Conservation (phyloP, 2,113 vertebrate species). For the Phrynosoma blainvillii region DNA sequence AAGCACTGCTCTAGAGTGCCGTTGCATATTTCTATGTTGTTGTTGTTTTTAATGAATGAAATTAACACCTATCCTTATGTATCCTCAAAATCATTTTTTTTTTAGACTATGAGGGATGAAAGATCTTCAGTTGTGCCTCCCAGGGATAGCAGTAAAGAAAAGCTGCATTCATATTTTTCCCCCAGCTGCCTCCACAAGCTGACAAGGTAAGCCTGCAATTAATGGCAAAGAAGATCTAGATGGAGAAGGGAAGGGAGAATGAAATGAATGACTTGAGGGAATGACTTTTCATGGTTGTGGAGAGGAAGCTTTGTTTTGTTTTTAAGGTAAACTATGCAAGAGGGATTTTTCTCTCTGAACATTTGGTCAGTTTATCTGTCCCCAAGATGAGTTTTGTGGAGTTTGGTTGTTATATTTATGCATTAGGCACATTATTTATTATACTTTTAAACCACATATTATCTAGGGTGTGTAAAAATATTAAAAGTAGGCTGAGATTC, state of each 20-base stretch:
- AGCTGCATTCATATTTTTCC: background rate
- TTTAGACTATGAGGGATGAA: conserved; percentile 45
- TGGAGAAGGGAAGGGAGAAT: background rate
- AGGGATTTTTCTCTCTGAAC: background rate
- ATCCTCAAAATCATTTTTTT: conserved; percentile 40
- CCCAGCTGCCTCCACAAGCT: background rate
- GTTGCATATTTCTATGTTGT: background rate
- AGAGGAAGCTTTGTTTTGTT: background rate
- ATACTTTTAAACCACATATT: too few species aligned
- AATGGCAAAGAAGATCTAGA: background rate
- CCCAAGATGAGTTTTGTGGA: too few species aligned
- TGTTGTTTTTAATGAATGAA: conserved; percentile 20
- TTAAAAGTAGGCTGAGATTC: too few species aligned
- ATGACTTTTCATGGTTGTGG: background rate
- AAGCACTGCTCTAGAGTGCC: conserved; percentile 7
- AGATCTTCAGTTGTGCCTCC: background rate
- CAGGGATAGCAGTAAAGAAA: conserved; percentile 4
- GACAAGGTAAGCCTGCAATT: background rate
- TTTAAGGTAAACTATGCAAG: background rate
- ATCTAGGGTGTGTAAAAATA: too few species aligned
- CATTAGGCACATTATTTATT: too few species aligned
- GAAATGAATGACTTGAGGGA: background rate
- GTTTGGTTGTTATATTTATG: too few species aligned
- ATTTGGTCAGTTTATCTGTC: too few species aligned
- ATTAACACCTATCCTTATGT: background rate